A percentile compares a stretch with the other conserved stretches of the same genome.
Conservation (phyloP, 2,888 invertebrate species). For the Teleogryllus oceanicus region DNA sequence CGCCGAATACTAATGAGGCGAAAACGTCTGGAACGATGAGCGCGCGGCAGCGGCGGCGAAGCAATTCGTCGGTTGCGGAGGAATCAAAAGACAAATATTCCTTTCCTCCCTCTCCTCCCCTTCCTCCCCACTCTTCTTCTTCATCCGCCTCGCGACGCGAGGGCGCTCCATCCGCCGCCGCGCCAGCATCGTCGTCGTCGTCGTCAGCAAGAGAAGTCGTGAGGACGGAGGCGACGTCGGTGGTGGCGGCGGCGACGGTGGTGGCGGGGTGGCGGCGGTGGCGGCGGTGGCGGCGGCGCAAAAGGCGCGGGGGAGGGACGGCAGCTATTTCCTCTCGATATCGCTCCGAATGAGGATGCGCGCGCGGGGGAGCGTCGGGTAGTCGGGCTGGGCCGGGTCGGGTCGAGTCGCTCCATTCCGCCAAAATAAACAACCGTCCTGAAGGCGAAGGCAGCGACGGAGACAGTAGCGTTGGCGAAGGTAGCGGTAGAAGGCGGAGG, state of each 20-base stretch:
- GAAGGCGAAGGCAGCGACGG: too few relatives aligned
- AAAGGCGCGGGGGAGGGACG: background rate
- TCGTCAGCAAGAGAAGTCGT: too few relatives aligned
- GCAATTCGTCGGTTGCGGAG: background rate
- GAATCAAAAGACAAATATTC: background rate
- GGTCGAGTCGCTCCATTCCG: too few relatives aligned
- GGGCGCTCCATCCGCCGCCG: background rate
- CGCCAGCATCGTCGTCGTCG: too few relatives aligned
- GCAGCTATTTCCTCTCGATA: background rate
- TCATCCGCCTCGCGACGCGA: background rate
- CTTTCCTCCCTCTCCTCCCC: background rate
- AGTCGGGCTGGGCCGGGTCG: too few relatives aligned
- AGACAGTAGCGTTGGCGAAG: too few relatives aligned
- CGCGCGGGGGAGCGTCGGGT: background rate
- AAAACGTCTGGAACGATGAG: background rate
- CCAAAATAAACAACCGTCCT: too few relatives aligned
- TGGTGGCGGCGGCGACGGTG: too few relatives aligned
- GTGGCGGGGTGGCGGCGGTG: too few relatives aligned
- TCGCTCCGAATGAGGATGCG: slow-evolving; percentile 5
- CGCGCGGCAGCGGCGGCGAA: background rate
- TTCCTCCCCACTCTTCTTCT: background rate
- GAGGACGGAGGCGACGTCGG: too few relatives aligned
- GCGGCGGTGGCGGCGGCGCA: background rate
- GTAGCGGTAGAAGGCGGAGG: too few relatives aligned
- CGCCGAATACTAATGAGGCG: background rate